Conservation (phyloP, 2,113 vertebrate species). For the Baryphthengus martii region DNA sequence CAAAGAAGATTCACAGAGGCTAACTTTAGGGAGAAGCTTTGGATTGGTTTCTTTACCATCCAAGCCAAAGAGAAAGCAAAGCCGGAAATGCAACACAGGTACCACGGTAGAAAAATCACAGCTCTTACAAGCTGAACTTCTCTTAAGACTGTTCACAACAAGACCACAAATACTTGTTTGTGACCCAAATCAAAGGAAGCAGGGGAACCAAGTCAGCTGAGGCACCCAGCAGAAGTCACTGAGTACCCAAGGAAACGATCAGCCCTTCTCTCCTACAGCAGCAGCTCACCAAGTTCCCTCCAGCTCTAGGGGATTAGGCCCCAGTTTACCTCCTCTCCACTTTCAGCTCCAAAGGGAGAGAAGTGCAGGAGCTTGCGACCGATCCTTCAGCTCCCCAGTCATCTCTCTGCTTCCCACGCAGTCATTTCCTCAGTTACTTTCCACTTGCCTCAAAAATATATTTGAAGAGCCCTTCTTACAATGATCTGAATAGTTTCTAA, state of each 20-base stretch:
- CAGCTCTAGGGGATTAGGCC: neutral
- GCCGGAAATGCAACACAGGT: neutral
- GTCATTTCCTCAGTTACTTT: conserved; percentile 10
- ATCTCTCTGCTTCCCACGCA: neutral
- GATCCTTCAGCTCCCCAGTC: neutral
- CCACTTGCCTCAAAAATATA: neutral
- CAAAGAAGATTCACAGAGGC: neutral
- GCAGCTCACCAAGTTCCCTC: neutral
- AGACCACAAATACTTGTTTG: neutral
- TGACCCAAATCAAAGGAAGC: neutral
- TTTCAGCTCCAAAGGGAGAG: neutral
- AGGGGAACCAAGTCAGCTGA: neutral
- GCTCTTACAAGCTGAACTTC: neutral
- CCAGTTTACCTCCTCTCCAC: neutral
- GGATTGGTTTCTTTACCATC: neutral
- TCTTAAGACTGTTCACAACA: neutral
- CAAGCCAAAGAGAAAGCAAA: neutral
- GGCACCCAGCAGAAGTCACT: neutral
- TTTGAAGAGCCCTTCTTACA: conserved; percentile 1
- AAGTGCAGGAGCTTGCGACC: neutral
- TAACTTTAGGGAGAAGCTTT: neutral
- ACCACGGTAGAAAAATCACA: neutral
- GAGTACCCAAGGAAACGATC: neutral
- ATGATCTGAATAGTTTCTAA: conserved; percentile 12
- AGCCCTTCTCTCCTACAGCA: rapidly evolving